These are phyloP conservation scores for Linepithema humile DNA, from an alignment of 1,140 invertebrate genomes.

Conservation along the genomic window DNA sequence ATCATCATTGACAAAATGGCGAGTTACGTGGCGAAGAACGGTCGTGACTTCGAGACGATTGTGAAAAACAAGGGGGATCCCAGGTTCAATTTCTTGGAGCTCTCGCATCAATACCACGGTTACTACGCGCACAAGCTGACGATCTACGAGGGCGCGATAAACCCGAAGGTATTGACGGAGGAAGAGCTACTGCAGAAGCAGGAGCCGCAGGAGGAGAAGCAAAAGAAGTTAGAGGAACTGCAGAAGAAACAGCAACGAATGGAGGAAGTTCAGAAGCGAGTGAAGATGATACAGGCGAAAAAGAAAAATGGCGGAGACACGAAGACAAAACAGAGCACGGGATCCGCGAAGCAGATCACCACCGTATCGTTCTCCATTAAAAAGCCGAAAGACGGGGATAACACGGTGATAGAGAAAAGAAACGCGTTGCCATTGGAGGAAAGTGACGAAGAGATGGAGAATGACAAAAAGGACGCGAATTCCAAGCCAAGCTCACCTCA, in stretches of 20 bases:
- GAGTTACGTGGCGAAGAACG: conserved; percentile 97
- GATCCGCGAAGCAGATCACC: conserved; percentile 76
- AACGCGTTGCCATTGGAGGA: conserved; percentile 89
- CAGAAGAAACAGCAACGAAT: conserved; percentile 82
- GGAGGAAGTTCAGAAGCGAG: conserved; percentile 84
- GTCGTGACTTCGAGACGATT: conserved; percentile 95
- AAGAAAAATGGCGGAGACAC: conserved; percentile 75
- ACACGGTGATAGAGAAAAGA: conserved; percentile 87
- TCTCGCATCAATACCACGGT: conserved; percentile 89
- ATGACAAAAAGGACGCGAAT: conserved; percentile 78
- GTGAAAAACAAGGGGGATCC: conserved; percentile 94
- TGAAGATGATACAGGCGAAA: conserved; percentile 83
- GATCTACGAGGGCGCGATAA: conserved; percentile 81
- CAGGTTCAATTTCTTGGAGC: conserved; percentile 92
- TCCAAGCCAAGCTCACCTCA: conserved; percentile 74
- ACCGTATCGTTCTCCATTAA: conserved; percentile 93
- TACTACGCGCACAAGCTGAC: conserved; percentile 90
- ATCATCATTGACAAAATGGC: conserved; percentile 98
- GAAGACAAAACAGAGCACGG: conserved; percentile 59
- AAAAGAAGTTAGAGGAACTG: conserved; percentile 81
- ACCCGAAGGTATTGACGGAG: conserved; percentile 81
- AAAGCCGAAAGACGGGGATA: conserved; percentile 90
- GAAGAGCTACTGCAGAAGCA: conserved; percentile 82
- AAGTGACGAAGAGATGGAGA: conserved; percentile 88
- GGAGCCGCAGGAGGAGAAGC: conserved; percentile 82